These are phyloP conservation scores for Telenomus remus DNA, from an alignment of 1,140 invertebrate species.

Conservation along the genomic window DNA sequence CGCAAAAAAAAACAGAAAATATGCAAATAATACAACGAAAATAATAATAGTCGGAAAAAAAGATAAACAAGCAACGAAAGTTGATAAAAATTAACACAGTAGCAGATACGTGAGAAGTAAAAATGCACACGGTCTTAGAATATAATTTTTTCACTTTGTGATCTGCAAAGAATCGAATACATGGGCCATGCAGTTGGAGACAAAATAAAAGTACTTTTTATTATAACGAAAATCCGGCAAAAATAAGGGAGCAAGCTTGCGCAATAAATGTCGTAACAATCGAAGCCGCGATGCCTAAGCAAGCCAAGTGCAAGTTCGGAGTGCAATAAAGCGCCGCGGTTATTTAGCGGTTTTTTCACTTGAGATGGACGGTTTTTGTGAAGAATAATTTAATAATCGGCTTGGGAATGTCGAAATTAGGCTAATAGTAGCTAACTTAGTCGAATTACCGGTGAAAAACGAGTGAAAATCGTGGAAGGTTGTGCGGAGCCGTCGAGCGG, in stretches of 20 bases:
- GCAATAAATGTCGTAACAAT: conserved; percentile 45
- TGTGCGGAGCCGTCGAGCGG: conserved; percentile 62
- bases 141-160: too few species aligned
- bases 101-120: too few species aligned
- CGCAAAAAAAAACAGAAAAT: too few species aligned
- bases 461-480: conserved; percentile 61
- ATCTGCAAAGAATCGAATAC: too few species aligned
- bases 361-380: background rate
- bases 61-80: too few species aligned
- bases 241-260: conserved; percentile 9
- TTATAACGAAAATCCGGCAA: too few species aligned
- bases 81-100: too few species aligned
- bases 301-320: conserved; percentile 29
- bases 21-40: too few species aligned
- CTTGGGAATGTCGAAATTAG: background rate
- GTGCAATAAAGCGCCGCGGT: conserved; percentile 22
- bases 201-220: too few species aligned
- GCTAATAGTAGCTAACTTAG: conserved; percentile 20
- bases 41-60: too few species aligned
- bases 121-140: too few species aligned
- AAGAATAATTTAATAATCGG: background rate
- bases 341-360: background rate
- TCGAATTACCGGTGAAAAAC: conserved; percentile 69
- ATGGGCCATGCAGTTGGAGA: too few species aligned
- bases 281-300: conserved; percentile 4